phyloP scores from a whole-genome alignment of 1,140 invertebrate genomes.

The Ceratosolen solmsi region DNA sequence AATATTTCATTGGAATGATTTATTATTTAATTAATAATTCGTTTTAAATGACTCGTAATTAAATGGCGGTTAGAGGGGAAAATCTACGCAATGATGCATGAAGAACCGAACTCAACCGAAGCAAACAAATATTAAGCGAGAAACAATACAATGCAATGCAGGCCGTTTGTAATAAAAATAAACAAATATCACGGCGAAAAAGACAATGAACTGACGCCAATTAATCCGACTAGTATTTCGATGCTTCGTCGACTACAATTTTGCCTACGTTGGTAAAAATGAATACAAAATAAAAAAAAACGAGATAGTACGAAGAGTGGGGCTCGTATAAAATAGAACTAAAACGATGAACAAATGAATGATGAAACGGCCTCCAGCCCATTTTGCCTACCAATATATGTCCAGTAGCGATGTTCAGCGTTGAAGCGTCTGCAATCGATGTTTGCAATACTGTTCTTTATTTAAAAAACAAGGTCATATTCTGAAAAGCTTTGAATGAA shows the following conservation, averaged over 20 bases:
- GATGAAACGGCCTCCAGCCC: not conserved
- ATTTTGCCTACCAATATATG: not conserved
- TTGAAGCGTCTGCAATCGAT: not conserved
- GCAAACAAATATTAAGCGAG: conserved; percentile 25
- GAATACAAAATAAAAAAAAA: not conserved
- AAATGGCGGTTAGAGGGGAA: not conserved
- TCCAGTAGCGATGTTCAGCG: not conserved
- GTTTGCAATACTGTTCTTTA: not conserved
- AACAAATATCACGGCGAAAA: not conserved
- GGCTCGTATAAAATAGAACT: conserved; percentile 5
- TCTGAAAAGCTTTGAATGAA: no score
- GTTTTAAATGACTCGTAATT: no score
- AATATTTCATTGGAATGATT: not conserved
- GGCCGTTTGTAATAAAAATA: not conserved
- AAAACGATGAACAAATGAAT: conserved; percentile 14
- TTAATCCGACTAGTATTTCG: conserved; percentile 24
- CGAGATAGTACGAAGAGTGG: not conserved
- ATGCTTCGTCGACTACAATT: conserved; percentile 2
- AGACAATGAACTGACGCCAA: conserved; percentile 23
- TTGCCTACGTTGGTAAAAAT: not conserved
- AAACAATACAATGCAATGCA: not conserved
- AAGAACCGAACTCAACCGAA: not conserved
- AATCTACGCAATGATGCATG: not conserved
- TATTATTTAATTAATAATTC: not conserved
- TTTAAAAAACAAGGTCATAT: no score